Conservation (phyloP, 1,140 invertebrate species). For the Trichonephila clavata region DNA sequence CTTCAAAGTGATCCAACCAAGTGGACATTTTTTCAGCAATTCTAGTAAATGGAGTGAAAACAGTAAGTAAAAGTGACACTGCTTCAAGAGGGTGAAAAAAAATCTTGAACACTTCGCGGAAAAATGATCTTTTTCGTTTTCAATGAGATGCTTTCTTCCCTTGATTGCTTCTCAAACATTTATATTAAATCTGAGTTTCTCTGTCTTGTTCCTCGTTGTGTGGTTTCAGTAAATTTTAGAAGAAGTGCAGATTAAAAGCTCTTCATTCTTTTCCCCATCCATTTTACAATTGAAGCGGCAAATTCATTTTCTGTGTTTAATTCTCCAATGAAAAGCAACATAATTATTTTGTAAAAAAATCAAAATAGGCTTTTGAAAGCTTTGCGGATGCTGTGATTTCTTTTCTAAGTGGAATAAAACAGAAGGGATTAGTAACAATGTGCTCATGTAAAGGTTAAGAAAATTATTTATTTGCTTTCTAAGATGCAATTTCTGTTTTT, state of each 20-base stretch:
- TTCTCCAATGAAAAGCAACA: neutral
- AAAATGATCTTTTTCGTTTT: constrained; percentile 47
- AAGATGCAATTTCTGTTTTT: too few species aligned
- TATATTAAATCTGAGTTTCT: constrained; percentile 22
- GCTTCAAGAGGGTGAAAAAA: neutral
- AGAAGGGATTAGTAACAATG: too few species aligned
- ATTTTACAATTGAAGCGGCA: neutral
- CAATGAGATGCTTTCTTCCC: neutral
- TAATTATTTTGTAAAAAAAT: neutral
- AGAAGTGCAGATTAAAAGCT: constrained; percentile 12
- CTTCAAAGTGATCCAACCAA: constrained; percentile 59
- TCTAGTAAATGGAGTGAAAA: constrained; percentile 69
- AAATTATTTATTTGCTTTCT: too few species aligned
- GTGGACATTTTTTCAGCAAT: constrained; percentile 52
- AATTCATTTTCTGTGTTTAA: constrained; percentile 10
- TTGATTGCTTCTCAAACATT: constrained; percentile 52
- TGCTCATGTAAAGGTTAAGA: too few species aligned
- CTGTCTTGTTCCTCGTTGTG: neutral
- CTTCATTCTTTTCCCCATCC: neutral
- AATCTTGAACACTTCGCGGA: neutral
- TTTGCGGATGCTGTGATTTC: too few species aligned
- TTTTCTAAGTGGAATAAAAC: too few species aligned
- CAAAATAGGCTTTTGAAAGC: too few species aligned
- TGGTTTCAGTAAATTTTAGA: constrained; percentile 30
- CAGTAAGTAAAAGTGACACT: constrained; percentile 66